These are phyloP conservation scores for Oceanites oceanicus DNA, from an alignment of 2,113 vertebrate genomes.

Conservation along the genomic window DNA sequence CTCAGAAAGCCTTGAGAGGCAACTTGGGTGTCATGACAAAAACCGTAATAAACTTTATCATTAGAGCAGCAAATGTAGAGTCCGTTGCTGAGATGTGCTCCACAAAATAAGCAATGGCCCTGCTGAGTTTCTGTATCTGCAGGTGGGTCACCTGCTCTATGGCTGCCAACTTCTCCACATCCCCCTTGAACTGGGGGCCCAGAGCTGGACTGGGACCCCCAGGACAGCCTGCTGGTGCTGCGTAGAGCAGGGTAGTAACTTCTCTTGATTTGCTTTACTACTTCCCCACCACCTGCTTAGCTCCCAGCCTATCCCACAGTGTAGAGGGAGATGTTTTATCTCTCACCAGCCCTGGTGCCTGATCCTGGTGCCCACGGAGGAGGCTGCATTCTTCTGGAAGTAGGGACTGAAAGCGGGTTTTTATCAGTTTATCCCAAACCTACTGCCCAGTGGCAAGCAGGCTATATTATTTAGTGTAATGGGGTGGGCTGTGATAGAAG, in stretches of 20 bases:
- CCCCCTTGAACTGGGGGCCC: too few relatives aligned
- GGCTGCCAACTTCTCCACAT: background rate
- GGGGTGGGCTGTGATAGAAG: background rate
- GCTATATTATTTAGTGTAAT: background rate
- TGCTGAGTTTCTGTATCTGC: background rate
- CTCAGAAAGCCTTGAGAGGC: background rate
- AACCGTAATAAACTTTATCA: background rate
- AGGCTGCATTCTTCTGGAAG: background rate
- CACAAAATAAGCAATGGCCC: background rate
- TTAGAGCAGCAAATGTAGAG: background rate
- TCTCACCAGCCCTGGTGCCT: background rate
- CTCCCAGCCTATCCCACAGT: background rate
- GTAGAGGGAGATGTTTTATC: background rate
- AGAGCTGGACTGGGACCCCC: background rate
- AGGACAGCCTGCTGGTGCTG: background rate
- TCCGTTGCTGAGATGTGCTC: background rate
- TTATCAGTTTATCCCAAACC: background rate
- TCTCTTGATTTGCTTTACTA: background rate
- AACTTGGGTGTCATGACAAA: background rate
- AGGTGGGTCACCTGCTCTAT: background rate
- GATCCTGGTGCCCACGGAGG: background rate
- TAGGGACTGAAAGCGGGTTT: background rate
- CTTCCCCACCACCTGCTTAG: background rate
- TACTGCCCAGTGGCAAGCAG: background rate
- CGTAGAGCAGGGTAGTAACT: background rate